Evolutionary conservation across 2,888 invertebrate genomes (phyloP), one percentile per base, ranked within the genome.

Genomic region (Drosophila emarginata): DNA sequence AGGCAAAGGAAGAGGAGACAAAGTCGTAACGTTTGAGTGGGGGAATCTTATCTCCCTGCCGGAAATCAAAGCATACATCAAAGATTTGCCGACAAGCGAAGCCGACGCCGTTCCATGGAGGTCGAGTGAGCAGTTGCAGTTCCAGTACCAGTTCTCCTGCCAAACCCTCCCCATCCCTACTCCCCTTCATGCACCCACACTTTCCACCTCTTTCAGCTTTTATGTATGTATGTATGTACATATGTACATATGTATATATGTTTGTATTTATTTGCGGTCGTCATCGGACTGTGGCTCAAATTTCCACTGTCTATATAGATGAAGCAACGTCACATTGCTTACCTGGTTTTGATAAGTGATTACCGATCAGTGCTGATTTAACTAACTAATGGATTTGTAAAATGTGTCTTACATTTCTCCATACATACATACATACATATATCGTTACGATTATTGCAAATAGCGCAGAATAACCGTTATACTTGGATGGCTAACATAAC

Each of bases 11-110:
- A 63, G 45, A 54, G 53, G 61, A 37, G 60, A 65, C 67, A 52
- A 74, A 11, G 45, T 45, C 45, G 45, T 21, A 45, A 21, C 45
- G 45, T 12, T 45, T 21, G 45, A 45, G 45, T 45, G 45, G 45
- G 45, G 45, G 72, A 89, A 86, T 87, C 86, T 88, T 89, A 89
- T 88, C 88, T 84, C 77, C 66, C 86, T 80, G 89, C 89, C 88
- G 88, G 88, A 89, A 88, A 88, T 88, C 88, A 88, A 88, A 88
- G 89, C 77, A 78, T 74, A 89, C 88, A 80, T 89, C 88, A 89
- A 89, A 89, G 87, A 70, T 74, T 21, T 63, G 76, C 82, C 84
- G 86, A 65, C 79, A 61, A 45, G 45, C 45, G 45, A 45, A 45
- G 45, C 72, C 74, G 74, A 57, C 67, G 67, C 63, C 65, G 72